phyloP scores from a whole-genome alignment of 2,113 vertebrate species.

The Coturnix japonica region DNA sequence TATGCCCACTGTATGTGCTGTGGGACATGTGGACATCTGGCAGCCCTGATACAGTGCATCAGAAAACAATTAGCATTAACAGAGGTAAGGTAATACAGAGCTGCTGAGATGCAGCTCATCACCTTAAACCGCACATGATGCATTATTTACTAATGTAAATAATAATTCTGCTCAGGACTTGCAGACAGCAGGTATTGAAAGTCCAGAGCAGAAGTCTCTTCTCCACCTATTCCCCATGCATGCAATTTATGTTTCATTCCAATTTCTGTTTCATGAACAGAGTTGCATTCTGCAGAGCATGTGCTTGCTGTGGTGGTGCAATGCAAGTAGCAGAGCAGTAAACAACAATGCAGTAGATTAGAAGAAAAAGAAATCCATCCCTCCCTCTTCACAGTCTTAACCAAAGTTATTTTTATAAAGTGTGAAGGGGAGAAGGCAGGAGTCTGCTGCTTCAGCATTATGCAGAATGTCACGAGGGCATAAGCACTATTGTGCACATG shows the following conservation, averaged over 20 bases:
- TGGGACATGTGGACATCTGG: neutral
- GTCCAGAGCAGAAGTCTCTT: neutral
- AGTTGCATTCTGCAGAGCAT: neutral
- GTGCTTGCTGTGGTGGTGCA: neutral
- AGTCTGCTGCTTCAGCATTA: neutral
- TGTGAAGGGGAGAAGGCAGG: neutral
- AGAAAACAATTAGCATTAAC: neutral
- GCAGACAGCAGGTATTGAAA: neutral
- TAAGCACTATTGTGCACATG: accelerated
- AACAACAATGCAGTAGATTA: neutral
- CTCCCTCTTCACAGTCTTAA: neutral
- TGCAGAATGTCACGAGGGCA: neutral
- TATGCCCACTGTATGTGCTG: accelerated
- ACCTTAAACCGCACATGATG: neutral
- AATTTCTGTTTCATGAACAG: neutral
- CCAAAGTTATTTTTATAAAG: neutral
- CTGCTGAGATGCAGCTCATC: neutral
- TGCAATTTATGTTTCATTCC: neutral
- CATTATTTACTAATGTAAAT: neutral
- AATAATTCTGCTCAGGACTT: neutral
- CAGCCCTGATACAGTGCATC: neutral
- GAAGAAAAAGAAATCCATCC: neutral
- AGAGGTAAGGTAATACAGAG: neutral
- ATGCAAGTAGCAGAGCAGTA: neutral
- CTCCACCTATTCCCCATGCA: neutral